Conservation (phyloP, 2,113 vertebrate genomes). For the Barnardius zonarius region DNA sequence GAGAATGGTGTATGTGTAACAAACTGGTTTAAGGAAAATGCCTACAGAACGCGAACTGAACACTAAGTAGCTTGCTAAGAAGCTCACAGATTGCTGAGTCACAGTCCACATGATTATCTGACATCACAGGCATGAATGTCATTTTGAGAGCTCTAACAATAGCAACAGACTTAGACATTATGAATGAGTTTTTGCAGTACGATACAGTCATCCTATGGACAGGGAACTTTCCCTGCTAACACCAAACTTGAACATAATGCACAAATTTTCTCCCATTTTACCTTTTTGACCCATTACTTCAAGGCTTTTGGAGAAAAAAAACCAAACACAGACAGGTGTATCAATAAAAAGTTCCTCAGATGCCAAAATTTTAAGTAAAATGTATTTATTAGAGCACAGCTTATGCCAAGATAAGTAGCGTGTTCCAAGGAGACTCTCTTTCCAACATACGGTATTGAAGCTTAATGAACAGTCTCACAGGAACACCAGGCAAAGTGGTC, state of each 20-base stretch:
- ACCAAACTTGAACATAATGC: background rate
- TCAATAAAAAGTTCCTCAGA: background rate
- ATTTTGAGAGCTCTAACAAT: background rate
- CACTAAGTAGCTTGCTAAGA: background rate
- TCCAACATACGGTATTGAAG: background rate
- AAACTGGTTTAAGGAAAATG: background rate
- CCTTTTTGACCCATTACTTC: background rate
- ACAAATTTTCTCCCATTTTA: background rate
- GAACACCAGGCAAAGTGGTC: background rate
- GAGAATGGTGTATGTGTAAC: accelerated
- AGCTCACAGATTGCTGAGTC: slow-evolving; percentile 37
- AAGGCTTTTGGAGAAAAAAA: background rate
- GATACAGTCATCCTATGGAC: background rate
- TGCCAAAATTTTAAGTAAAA: background rate
- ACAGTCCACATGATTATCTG: background rate
- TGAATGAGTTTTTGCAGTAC: background rate
- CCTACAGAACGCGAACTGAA: background rate
- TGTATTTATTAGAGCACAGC: background rate
- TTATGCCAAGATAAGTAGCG: accelerated
- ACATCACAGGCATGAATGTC: background rate
- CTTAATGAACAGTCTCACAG: background rate
- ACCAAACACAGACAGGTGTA: accelerated
- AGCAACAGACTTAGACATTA: background rate
- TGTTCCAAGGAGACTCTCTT: background rate
- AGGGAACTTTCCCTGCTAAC: background rate